These are phyloP conservation scores for Lordiphosa fenestrarum DNA, from an alignment of 2,888 invertebrate genomes.

Conservation along the genomic window DNA sequence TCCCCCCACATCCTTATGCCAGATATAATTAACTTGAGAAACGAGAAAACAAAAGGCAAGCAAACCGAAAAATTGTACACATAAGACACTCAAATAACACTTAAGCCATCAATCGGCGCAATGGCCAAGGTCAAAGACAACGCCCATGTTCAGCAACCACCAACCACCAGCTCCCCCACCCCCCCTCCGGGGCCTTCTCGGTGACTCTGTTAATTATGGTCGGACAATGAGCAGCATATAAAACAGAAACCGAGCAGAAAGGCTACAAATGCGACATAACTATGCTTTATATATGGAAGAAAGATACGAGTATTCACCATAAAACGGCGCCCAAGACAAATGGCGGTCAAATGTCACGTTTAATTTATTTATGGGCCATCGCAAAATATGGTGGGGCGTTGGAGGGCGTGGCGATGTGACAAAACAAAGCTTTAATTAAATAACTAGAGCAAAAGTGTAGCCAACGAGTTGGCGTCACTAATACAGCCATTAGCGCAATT, in stretches of 20 bases:
- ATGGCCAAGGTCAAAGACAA: slow-evolving; percentile 51
- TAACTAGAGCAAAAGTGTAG: slow-evolving; percentile 62
- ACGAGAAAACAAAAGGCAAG: slow-evolving; percentile 16
- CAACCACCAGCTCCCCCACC: no score
- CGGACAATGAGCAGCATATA: slow-evolving; percentile 50
- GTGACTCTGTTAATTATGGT: slow-evolving; percentile 52
- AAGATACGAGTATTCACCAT: slow-evolving; percentile 52
- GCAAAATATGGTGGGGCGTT: not conserved
- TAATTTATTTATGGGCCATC: slow-evolving; percentile 64
- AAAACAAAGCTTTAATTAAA: slow-evolving; percentile 56
- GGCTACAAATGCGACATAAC: slow-evolving; percentile 18
- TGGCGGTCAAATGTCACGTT: slow-evolving; percentile 73
- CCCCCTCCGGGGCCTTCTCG: not conserved
- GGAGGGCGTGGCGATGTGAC: slow-evolving; percentile 20
- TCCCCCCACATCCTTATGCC: no score
- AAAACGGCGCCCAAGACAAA: slow-evolving; percentile 55
- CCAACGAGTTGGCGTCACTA: slow-evolving; percentile 62
- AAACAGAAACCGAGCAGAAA: slow-evolving; percentile 29
- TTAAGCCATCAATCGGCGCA: slow-evolving; percentile 66
- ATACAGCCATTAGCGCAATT: slow-evolving; percentile 61
- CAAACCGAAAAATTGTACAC: slow-evolving; percentile 5
- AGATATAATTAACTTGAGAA: slow-evolving; percentile 48
- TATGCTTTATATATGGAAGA: slow-evolving; percentile 25
- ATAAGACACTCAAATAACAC: slow-evolving; percentile 58
- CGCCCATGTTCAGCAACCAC: slow-evolving; percentile 7